Evolutionary conservation across 2,888 invertebrate genomes (phyloP).

Genomic region (Cheilosia pagana): DNA sequence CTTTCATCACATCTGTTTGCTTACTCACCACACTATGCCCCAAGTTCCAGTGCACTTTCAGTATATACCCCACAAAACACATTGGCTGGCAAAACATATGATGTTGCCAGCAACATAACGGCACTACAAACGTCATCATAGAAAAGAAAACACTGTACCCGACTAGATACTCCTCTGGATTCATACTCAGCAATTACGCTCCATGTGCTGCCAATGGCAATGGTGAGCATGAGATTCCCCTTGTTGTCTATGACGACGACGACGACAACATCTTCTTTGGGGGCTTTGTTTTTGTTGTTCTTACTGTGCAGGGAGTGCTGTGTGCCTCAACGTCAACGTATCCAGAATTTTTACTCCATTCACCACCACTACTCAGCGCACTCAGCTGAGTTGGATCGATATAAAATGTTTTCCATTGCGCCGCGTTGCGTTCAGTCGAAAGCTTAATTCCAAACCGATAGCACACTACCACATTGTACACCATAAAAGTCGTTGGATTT

Average conservation of each 20-base stretch:
- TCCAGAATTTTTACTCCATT: constrained; percentile 45
- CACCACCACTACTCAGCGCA: constrained; percentile 52
- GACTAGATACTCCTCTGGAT: constrained; percentile 35
- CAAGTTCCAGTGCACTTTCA: constrained; percentile 40
- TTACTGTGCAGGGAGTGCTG: constrained; percentile 35
- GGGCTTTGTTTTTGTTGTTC: constrained; percentile 42
- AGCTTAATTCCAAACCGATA: constrained; percentile 81
- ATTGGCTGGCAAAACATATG: constrained; percentile 5
- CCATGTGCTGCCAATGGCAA: constrained; percentile 62
- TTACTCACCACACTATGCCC: constrained; percentile 40
- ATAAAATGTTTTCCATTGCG: constrained; percentile 83
- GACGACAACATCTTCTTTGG: constrained; percentile 29
- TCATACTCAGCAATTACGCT: constrained; percentile 44
- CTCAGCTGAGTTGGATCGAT: constrained; percentile 79
- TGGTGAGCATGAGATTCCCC: constrained; percentile 22
- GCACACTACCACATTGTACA: constrained; percentile 75
- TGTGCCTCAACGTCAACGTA: constrained; percentile 15
- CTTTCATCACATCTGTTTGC: constrained; percentile 28
- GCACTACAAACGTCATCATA: constrained; percentile 29
- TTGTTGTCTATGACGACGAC: constrained; percentile 19
- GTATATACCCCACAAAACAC: constrained; percentile 5
- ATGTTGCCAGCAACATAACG: constrained; percentile 50
- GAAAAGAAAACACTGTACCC: constrained; percentile 36
- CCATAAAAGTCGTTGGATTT: constrained; percentile 47
- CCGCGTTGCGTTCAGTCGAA: constrained; percentile 82